Percentiles rank a stretch among this genome's conserved stretches.
These are phyloP conservation scores for Illadopsis cleaveri DNA, from an alignment of 2,113 vertebrate species.

Conservation along the genomic window DNA sequence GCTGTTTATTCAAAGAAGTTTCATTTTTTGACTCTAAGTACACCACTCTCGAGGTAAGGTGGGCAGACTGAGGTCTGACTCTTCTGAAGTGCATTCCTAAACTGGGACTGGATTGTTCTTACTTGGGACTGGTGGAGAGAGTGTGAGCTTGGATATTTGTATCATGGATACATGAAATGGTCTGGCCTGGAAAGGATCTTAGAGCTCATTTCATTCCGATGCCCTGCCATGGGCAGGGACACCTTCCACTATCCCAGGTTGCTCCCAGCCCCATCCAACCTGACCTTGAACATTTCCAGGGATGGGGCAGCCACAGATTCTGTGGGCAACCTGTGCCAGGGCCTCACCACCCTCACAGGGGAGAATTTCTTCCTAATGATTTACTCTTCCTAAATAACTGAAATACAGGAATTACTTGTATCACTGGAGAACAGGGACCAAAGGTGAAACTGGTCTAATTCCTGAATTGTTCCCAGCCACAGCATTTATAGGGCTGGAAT, in stretches of 20 bases:
- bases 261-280: accelerated
- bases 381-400: neutral
- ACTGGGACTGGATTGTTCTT: neutral
- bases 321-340: neutral
- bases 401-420: neutral
- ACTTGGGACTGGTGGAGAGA: neutral
- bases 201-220: neutral
- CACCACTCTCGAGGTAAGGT: neutral
- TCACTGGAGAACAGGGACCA: neutral
- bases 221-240: neutral
- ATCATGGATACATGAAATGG: neutral
- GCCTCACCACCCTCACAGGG: accelerated
- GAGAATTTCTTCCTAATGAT: neutral
- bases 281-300: neutral
- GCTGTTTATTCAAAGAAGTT: neutral
- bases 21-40: neutral
- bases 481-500: neutral
- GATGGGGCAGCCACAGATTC: neutral
- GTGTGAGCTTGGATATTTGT: neutral
- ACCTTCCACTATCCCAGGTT: accelerated
- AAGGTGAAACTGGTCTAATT: neutral
- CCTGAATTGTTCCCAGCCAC: neutral
- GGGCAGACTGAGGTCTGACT: neutral
- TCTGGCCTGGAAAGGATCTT: neutral
- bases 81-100: neutral